Evolutionary conservation across 2,888 invertebrate species (phyloP).

Genomic region (Heliconius aoede): DNA sequence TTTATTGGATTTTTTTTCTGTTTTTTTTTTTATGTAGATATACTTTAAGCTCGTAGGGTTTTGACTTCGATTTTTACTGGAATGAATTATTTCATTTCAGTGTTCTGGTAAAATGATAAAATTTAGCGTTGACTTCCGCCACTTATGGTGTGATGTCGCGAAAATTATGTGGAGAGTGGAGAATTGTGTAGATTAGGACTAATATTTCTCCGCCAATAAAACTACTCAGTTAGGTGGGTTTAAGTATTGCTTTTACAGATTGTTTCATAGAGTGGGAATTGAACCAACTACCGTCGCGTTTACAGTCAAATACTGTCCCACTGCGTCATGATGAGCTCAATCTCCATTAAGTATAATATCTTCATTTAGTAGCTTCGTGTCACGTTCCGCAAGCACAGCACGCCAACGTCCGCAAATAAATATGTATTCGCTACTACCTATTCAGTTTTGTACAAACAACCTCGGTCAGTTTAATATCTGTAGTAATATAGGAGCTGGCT

Average conservation of each 20-base stretch:
- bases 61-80: background rate
- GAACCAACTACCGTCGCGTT: background rate
- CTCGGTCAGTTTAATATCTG: slow-evolving; percentile 48
- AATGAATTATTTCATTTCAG: background rate
- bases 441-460: slow-evolving; percentile 57
- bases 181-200: background rate
- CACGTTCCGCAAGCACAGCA: slow-evolving; percentile 48
- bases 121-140: background rate
- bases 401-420: slow-evolving; percentile 48
- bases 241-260: too few species aligned
- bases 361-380: slow-evolving; percentile 41
- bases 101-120: background rate
- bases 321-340: background rate
- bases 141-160: background rate
- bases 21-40: slow-evolving; percentile 30
- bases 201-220: background rate
- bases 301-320: background rate
- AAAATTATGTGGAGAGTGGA: background rate
- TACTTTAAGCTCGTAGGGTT: background rate
- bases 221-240: background rate
- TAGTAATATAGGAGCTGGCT: slow-evolving; percentile 42
- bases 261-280: background rate
- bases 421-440: slow-evolving; percentile 35
- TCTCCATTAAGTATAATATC: background rate
- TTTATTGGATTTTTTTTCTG: slow-evolving; percentile 58